Base-by-base conservation (phyloP, 2,113 vertebrate genomes). In the Archilochus colubris region DNA sequence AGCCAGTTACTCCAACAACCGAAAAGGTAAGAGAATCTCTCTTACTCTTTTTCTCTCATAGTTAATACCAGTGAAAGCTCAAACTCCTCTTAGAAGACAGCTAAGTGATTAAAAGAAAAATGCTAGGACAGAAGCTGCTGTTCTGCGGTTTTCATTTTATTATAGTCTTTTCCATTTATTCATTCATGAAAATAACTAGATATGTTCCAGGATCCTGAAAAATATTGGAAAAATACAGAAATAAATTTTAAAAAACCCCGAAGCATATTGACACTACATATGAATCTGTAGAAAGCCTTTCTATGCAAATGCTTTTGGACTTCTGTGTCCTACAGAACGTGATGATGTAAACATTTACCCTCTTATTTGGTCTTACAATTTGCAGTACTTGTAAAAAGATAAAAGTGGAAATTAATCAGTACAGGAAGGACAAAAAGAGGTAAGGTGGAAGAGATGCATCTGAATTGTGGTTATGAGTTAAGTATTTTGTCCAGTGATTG, bases 11-110 rank as follows among this genome's bases (percentile, higher is more conserved):
- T 88, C 90, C 98, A 96, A 73, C 98, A 88, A 98, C 98, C 95
- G 99, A 98, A 98, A 99, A 99, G 98, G 99, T 99, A 98, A 96
- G 97, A 92, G 87, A 94, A 93, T 94, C 22, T 64, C 31, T 76
- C 5, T 2, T 53, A 23, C 54, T 87, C 28, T 61, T 13, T 77
- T 77, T 43, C 23, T 76, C 44, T 94, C 21, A 24, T 28, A 14
- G 48, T 73, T 82, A 55, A 57, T 85, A 78, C 67, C 13, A n/a
- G 40, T 40, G 40, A 40, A 40, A 40, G 54, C 44, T 2, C 6
- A 67, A 89, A 43, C 17, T 91, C 21, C 48, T 40, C 5, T 62
- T 55, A 73, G 18, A 10, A 43, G n/a, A 82, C 70, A 40, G 33
- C n/a, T 78, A 68, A 84, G 44, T 55, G 9, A 24, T 54, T 85